These are phyloP conservation scores for Bovichtus variegatus DNA, from an alignment of 2,797 vertebrate genomes.

Conservation along the genomic window DNA sequence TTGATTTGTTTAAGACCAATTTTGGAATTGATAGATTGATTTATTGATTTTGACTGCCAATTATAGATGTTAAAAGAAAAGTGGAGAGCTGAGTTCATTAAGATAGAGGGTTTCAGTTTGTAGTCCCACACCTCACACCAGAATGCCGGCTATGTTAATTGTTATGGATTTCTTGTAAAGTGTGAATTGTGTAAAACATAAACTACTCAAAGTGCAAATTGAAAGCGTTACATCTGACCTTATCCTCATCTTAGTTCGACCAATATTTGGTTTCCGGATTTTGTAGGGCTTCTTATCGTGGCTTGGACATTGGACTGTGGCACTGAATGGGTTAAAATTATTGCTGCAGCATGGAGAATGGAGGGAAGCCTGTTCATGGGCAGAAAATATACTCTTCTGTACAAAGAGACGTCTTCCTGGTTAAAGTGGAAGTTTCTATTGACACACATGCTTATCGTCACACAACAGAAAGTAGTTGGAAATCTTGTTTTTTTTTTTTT, in stretches of 20 bases:
- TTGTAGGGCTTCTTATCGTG: background rate
- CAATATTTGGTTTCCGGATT: background rate
- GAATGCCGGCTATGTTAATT: background rate
- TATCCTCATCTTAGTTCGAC: background rate
- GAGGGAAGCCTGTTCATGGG: slow-evolving; percentile 51
- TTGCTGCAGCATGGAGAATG: slow-evolving; percentile 73
- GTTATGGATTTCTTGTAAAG: background rate
- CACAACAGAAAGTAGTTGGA: background rate
- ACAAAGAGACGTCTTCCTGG: slow-evolving; percentile 39
- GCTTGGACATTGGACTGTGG: slow-evolving; percentile 26
- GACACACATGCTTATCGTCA: background rate
- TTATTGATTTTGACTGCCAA: background rate
- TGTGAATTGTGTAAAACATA: background rate
- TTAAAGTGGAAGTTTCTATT: slow-evolving; percentile 46
- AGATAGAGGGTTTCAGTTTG: background rate
- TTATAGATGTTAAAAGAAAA: background rate
- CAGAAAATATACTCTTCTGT: slow-evolving; percentile 26
- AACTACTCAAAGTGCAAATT: background rate
- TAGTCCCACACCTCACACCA: background rate
- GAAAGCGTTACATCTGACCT: background rate
- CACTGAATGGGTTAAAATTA: slow-evolving; percentile 77
- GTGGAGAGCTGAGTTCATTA: background rate
- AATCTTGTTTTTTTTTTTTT: background rate
- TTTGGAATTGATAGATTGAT: background rate
- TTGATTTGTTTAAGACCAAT: background rate